A percentile compares a stretch with the other conserved stretches of the same genome.
phyloP scores from a whole-genome alignment of 2,888 invertebrate species.

The Adelognathus sp. region DNA sequence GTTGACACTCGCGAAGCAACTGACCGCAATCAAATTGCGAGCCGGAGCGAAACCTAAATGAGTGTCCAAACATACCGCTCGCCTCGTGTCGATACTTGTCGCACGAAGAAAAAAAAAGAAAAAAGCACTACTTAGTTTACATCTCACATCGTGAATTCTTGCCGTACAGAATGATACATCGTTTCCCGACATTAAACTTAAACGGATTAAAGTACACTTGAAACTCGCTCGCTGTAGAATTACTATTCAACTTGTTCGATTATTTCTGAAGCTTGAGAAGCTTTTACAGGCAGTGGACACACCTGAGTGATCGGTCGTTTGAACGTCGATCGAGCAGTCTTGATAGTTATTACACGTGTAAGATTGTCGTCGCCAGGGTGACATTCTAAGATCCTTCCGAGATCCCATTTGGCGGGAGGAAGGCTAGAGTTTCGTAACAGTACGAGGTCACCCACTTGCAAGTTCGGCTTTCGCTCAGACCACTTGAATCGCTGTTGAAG shows the following conservation, averaged over 20 bases:
- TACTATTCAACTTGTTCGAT: not conserved
- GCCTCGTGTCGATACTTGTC: slow-evolving; percentile 18
- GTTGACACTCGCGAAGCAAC: too few relatives aligned
- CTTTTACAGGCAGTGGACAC: slow-evolving; percentile 43
- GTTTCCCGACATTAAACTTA: too few relatives aligned
- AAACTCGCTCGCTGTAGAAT: too few relatives aligned
- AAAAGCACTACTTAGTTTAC: too few relatives aligned
- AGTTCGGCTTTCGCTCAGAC: slow-evolving; percentile 1
- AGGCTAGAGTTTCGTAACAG: slow-evolving; percentile 59
- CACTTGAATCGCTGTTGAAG: slow-evolving; percentile 65
- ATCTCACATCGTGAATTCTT: too few relatives aligned
- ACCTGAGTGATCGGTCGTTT: slow-evolving; percentile 58
- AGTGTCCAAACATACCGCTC: slow-evolving; percentile 6
- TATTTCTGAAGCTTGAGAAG: too few relatives aligned
- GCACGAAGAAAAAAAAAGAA: too few relatives aligned
- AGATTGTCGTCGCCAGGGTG: slow-evolving; percentile 63
- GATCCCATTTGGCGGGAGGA: slow-evolving; percentile 60
- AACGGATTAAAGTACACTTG: too few relatives aligned
- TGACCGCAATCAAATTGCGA: too few relatives aligned
- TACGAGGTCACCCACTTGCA: slow-evolving; percentile 56
- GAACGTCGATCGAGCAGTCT: slow-evolving; percentile 51
- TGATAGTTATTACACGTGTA: slow-evolving; percentile 61
- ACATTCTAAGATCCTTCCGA: slow-evolving; percentile 53
- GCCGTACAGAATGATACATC: too few relatives aligned
- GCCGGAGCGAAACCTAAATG: too few relatives aligned